Percentiles rank a stretch among this genome's conserved stretches.
phyloP scores from a whole-genome alignment of 92 coral and sea anemone species.

The Phenganax marumi region DNA sequence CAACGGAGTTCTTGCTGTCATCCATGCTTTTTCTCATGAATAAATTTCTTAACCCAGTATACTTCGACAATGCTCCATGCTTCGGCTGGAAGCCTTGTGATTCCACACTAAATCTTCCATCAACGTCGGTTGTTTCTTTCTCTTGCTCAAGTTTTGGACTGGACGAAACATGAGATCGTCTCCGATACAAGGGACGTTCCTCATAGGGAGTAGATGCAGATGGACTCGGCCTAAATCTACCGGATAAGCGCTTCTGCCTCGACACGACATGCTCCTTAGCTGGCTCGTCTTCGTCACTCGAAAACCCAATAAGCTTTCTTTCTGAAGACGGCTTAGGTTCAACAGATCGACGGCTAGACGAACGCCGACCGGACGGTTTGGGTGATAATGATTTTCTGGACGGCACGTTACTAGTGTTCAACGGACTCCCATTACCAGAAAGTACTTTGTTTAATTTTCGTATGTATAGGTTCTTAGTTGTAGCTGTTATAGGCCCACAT shows the following conservation, averaged over 20 bases:
- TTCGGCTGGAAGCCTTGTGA: constrained; percentile 5
- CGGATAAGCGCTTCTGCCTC: constrained; percentile 51
- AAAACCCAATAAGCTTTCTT: constrained; percentile 85
- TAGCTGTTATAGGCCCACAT: constrained; percentile 82
- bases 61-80: constrained; percentile 16
- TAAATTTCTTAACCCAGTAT: constrained; percentile 24
- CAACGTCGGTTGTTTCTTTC: constrained; percentile 19
- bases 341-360: constrained; percentile 47
- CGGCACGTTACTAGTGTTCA: constrained; percentile 38
- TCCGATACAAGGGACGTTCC: constrained; percentile 20
- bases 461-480: constrained; percentile 68
- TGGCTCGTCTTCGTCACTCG: constrained; percentile 89
- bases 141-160: constrained; percentile 13
- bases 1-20: background rate
- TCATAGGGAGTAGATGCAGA: background rate
- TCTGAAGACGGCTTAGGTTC: constrained; percentile 61
- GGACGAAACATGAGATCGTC: background rate
- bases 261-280: constrained; percentile 48
- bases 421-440: constrained; percentile 40
- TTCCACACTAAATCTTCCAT: constrained; percentile 4
- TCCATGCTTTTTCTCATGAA: constrained; percentile 42
- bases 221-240: constrained; percentile 47
- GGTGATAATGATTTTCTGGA: constrained; percentile 57
- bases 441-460: constrained; percentile 70
- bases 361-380: constrained; percentile 54